phyloP scores from a whole-genome alignment of 2,888 invertebrate species.

The Cataglyphis altisquamis region DNA sequence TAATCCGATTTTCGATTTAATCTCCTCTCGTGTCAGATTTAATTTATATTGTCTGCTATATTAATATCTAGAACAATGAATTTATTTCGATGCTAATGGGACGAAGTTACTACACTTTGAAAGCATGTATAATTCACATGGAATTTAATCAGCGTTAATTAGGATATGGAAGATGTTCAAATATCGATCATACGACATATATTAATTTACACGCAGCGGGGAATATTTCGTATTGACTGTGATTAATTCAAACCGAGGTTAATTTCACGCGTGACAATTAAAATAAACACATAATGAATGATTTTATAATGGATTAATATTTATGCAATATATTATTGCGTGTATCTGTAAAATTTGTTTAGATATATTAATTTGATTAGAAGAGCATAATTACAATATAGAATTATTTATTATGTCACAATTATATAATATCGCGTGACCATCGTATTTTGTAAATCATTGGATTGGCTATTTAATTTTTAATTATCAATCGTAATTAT shows the following conservation, averaged over 20 bases:
- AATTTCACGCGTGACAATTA: slow-evolving; percentile 7
- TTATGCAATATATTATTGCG: neutral
- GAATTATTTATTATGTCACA: slow-evolving; percentile 13
- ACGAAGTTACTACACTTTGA: slow-evolving; percentile 33
- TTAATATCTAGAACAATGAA: slow-evolving; percentile 51
- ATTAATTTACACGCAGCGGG: slow-evolving; percentile 28
- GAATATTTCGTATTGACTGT: slow-evolving; percentile 27
- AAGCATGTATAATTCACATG: slow-evolving; percentile 33
- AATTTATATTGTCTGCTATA: slow-evolving; percentile 20
- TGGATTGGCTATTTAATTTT: slow-evolving; percentile 7
- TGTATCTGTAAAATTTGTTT: slow-evolving; percentile 23
- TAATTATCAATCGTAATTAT: neutral
- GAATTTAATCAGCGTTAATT: slow-evolving; percentile 32
- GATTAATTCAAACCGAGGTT: slow-evolving; percentile 37
- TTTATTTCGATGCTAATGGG: slow-evolving; percentile 34
- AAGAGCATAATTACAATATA: slow-evolving; percentile 1
- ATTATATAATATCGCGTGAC: neutral
- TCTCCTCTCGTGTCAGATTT: slow-evolving; percentile 46
- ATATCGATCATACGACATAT: slow-evolving; percentile 35
- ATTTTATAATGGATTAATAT: slow-evolving; percentile 24
- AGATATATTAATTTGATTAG: neutral
- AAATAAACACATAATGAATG: slow-evolving; percentile 17
- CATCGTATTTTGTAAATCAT: neutral
- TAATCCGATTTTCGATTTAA: slow-evolving; percentile 25
- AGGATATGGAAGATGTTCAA: slow-evolving; percentile 35